Evolutionary conservation across 2,888 invertebrate species (phyloP), one percentile per base, ranked within the genome.

Genomic region (Penaeus monodon): DNA sequence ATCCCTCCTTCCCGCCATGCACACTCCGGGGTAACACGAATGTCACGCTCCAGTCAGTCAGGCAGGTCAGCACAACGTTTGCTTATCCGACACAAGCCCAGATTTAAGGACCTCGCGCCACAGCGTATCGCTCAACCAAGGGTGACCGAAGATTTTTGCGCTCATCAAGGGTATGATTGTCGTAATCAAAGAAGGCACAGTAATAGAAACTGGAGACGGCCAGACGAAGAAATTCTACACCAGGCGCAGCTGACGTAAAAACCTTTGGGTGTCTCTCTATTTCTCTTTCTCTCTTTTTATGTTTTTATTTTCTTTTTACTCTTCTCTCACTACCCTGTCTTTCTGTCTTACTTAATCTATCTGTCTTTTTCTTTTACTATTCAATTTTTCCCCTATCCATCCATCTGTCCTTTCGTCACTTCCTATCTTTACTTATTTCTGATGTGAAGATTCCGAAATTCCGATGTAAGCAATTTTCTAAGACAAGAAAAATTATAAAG

Each of bases 121-220:
- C 14, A 65, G 8, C 6, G 27, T 24, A 64, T 83, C 83, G 83
- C 12, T 83, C 83, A 64, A 65, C 66, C n/a, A 76, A 33, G 27
- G 63, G 78, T 79, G 84, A 84, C 49, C 84, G 84, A 84, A 84
- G 68, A 29, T 22, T 79, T 79, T 27, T 84, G 84, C 57, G 68
- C 84, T 84, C 84, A 84, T 84, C 84, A 84, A 84, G 84, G 79
- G 84, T 84, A 84, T 84, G 84, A 84, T 84, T 84, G 84, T 84
- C 79, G 84, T 84, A 84, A 84, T 84, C 84, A 84, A 84, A 84
- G 84, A 84, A 79, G 84, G 84, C 84, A 79, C 84, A 84, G 84
- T 84, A 84, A 84, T 79, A 84, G 84, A 84, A 84, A 84, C 68
- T 78, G 29, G 84, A 84, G 68, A 78, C 84, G 78, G 64, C 49